Evolutionary conservation across 2,888 invertebrate genomes (phyloP), one percentile per base, ranked within the genome.

Genomic region (Zonitis immaculata): DNA sequence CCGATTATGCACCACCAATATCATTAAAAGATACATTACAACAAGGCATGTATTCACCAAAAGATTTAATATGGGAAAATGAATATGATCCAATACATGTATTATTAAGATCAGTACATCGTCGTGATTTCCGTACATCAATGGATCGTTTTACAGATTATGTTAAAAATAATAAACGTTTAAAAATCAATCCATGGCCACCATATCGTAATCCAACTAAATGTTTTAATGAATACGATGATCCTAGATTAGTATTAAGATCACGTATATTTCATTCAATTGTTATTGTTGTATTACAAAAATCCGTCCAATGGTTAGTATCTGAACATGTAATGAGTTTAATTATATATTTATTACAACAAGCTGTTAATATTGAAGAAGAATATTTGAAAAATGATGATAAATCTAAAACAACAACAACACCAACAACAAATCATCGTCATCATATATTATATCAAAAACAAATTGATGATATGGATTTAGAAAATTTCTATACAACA

Each of bases 51-150:
- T 88, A 96, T 79, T 87, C 89, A 70, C 85, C 96, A 65, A 89
- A 89, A 26, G 51, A 51, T 4, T 49, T 80, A 47, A 65, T 69
- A n/a, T 97, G 97, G 97, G 89, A 93, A 73, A 82, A 85, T 59
- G 85, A 93, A 69, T 97, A 93, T 75, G 95, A 97, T 78, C 97
- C 97, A 1, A 82, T 98, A 52, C 95, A 96, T 75, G 93, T 95
- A 22, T 77, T 95, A 51, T 77, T 96, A 0, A 81, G 97, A 61
- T 93, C 95, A 20, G 92, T 96, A 6, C 95, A 96, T 75, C 78
- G 94, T 46, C 81, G 91, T 58, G 95, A 98, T 74, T 95, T 94
- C 76, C 96, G 97, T 75, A 87, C 89, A 8, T 91, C 95, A 11
- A 87, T 96, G 86, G 96, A 98, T 76, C 81, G 96, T 66, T 97